Conservation (phyloP, 2,888 invertebrate genomes). For the Xylophagus ater region DNA sequence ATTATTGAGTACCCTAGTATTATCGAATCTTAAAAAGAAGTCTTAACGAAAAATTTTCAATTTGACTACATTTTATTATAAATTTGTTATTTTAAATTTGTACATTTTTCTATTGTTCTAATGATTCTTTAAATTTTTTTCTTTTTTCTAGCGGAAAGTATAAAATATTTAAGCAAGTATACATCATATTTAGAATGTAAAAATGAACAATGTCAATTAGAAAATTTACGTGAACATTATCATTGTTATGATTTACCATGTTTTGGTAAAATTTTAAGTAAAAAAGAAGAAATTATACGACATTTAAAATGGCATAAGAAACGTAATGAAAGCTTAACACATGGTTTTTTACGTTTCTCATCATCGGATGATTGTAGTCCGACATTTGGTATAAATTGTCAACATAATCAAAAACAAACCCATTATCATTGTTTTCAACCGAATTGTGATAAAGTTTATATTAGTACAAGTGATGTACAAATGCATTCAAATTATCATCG, state of each 20-base stretch:
- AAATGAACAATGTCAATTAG: conserved; percentile 32
- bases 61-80: no score
- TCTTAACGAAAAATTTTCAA: no score
- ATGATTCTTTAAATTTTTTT: conserved; percentile 19
- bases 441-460: conserved; percentile 89
- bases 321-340: conserved; percentile 88
- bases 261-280: conserved; percentile 76
- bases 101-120: no score
- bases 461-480: conserved; percentile 97
- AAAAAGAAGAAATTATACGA: conserved; percentile 97
- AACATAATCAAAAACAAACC: conserved; percentile 58
- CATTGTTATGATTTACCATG: conserved; percentile 65
- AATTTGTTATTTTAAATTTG: no score
- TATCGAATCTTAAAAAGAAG: no score
- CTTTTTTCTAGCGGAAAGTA: conserved; percentile 14
- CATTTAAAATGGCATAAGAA: conserved; percentile 99
- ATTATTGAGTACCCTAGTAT: no score
- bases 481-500: conserved; percentile 99
- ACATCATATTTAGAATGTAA: conserved; percentile 38
- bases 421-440: conserved; percentile 91
- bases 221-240: conserved; percentile 70
- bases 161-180: conserved; percentile 19
- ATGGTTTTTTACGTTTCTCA: conserved; percentile 75
- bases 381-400: conserved; percentile 64
- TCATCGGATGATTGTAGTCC: conserved; percentile 91